phyloP scores from a whole-genome alignment of 2,888 invertebrate genomes.

The Sinopyrophorus schimmeli region DNA sequence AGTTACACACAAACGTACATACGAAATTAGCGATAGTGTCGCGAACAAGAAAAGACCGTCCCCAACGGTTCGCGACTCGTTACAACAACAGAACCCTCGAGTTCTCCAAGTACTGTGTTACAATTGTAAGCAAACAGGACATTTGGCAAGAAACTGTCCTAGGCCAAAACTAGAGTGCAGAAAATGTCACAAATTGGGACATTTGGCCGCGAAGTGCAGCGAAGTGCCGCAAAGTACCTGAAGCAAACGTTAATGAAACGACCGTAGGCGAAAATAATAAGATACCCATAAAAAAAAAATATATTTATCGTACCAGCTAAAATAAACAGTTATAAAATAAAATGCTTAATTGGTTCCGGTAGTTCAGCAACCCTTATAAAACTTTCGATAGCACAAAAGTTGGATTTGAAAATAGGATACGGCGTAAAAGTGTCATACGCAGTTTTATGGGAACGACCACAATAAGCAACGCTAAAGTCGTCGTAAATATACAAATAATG shows the following conservation, averaged over 20 bases:
- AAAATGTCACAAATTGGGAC: slow-evolving; percentile 5
- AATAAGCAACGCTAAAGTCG: not conserved
- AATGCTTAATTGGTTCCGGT: slow-evolving; percentile 12
- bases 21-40: not conserved
- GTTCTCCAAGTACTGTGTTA: too few species aligned
- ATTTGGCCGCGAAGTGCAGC: not conserved
- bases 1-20: too few species aligned
- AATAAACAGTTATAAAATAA: slow-evolving; percentile 3
- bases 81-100: too few species aligned
- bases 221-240: too few species aligned
- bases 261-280: not conserved
- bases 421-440: not conserved
- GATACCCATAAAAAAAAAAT: too few species aligned
- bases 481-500: not conserved
- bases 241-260: not conserved
- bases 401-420: not conserved
- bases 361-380: slow-evolving; percentile 15
- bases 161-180: slow-evolving; percentile 6
- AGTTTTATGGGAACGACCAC: slow-evolving; percentile 8
- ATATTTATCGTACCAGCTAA: slow-evolving; percentile 9
- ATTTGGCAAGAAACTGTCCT: slow-evolving; percentile 8
- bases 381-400: not conserved
- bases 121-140: slow-evolving; percentile 5
- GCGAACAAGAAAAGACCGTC: too few species aligned
- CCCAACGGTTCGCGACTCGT: too few species aligned